Evolutionary conservation across 2,797 vertebrate species (phyloP), one percentile per base, ranked within the genome.

Genomic region (Catamblyrhynchus diadema): DNA sequence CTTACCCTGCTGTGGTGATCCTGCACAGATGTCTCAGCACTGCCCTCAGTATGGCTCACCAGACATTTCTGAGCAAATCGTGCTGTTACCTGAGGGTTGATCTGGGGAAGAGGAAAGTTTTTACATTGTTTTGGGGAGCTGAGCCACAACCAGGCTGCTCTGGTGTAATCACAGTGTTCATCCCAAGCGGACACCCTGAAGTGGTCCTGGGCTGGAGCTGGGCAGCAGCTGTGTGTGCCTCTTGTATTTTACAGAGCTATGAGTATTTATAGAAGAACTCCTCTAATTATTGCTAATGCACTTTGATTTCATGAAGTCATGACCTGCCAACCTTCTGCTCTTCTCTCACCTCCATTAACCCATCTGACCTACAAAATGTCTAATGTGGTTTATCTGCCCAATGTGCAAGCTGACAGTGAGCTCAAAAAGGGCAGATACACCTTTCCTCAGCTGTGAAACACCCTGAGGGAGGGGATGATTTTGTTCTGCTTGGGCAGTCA

Each of bases 1-100:
- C 23, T 35, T 17, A 37, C 41, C 65, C 44, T 67, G 20, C 70
- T 24, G 10, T 17, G 50, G 3, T 54, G 81, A 24, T 39, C 4
- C n/a, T 4, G 10, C 59, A 9, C 0, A 0, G 51, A 5, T 30
- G 32, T 66, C 72, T 62, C 56, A 21, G 59, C 50, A 3, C 6
- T 27, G 25, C 5, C 73, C 70, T 86, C 64, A 48, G 14, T 10
- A 1, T 3, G 42, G 65, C 50, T 84, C 2, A 0, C 53, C 47
- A 54, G 62, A 50, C 1, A 0, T 28, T 71, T 42, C 61, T 67
- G 32, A 81, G 56, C n/a, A 50, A 84, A 81, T 25, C 0, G 2
- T 37, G 20, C 39, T 74, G 42, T 59, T n/a, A 24, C 28, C 57
- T 33, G 27, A 50, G 33, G 67, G 22, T 0, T 59, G 57, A 6